A percentile compares a stretch with the other conserved stretches of the same genome.
Conservation (phyloP, 2,888 invertebrate species). For the Bhutanitis thaidina region DNA sequence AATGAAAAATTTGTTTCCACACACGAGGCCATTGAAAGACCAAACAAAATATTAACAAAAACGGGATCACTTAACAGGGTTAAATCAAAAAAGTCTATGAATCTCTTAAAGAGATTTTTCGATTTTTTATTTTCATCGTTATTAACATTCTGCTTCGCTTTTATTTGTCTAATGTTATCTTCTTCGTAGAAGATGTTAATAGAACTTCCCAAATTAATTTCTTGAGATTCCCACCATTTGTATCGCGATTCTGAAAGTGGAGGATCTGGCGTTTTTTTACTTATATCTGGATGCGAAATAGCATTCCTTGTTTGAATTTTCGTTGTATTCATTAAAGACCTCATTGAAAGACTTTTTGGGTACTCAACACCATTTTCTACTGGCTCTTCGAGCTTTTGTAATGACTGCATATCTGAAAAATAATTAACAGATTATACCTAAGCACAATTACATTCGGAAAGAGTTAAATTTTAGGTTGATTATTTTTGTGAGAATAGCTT, state of each 20-base stretch:
- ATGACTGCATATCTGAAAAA: constrained; percentile 44
- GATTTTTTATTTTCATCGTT: constrained; percentile 33
- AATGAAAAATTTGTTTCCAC: constrained; percentile 85
- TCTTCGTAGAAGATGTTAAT: constrained; percentile 77
- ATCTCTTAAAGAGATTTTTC: constrained; percentile 39
- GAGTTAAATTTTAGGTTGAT: not conserved
- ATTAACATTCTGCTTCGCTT: constrained; percentile 34
- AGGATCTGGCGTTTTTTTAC: constrained; percentile 43
- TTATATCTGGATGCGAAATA: constrained; percentile 64
- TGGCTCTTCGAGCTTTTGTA: constrained; percentile 38
- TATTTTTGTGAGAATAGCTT: constrained; percentile 20
- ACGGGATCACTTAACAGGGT: constrained; percentile 83
- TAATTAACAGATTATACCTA: not conserved
- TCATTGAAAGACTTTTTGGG: constrained; percentile 60
- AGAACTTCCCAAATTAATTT: constrained; percentile 81
- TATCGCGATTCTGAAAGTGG: constrained; percentile 50
- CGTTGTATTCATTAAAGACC: constrained; percentile 48
- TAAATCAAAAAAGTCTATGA: constrained; percentile 82
- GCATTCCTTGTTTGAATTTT: constrained; percentile 59
- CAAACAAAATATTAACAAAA: constrained; percentile 84
- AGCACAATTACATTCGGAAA: not conserved
- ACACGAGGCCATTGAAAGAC: constrained; percentile 83
- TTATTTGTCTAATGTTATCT: constrained; percentile 35
- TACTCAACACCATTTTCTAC: constrained; percentile 41
- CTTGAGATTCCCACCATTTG: constrained; percentile 80